Evolutionary conservation across 92 coral and sea anemone genomes (phyloP), one percentile per base, ranked within the genome.

Genomic region (Desmophyllum pertusum): DNA sequence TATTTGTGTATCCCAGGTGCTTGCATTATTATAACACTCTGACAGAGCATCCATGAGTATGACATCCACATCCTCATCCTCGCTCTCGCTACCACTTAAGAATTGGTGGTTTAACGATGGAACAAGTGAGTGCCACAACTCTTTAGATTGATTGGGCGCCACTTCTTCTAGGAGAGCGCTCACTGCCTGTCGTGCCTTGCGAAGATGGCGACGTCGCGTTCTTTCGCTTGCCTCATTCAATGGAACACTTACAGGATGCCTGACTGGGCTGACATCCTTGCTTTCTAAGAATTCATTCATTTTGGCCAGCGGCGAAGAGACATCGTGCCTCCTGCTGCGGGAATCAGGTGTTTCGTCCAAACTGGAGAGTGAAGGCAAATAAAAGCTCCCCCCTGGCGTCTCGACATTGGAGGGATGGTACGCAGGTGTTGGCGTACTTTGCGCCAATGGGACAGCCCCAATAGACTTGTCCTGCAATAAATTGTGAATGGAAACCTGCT

Each of bases 1-100:
- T 15, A 82, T 83, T 36, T 87, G 90, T 51, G 87, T 66, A 10
- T 81, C 57, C 87, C 90, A 87, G 9, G 81, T 14, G 11, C 52
- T 73, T 6, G 90, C 90, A 36, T 81, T 75, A 46, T 29, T 29
- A 55, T 87, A 81, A 35, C 87, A 83, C 70, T 83, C 84, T 43
- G 36, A 39, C 43, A 77, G 33, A 10, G 91, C 83, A 52, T 65
- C 69, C 77, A 88, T 76, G 53, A 83, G 73, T 53, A 76, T 84
- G n/a, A 46, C 41, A 73, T 75, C 86, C 67, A 87, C 59, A 6
- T 61, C 69, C 31, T 40, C 65, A 42, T 53, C 83, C 21, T 50
- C 82, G 23, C 57, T 73, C 19, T 46, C 38, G 59, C 65, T 38
- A 39, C 36, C 84, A 64, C 6, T 33, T 11, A n/a, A 57, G 41